Base-by-base conservation (phyloP, 1,140 invertebrate species). In the Lucilia cuprina region DNA sequence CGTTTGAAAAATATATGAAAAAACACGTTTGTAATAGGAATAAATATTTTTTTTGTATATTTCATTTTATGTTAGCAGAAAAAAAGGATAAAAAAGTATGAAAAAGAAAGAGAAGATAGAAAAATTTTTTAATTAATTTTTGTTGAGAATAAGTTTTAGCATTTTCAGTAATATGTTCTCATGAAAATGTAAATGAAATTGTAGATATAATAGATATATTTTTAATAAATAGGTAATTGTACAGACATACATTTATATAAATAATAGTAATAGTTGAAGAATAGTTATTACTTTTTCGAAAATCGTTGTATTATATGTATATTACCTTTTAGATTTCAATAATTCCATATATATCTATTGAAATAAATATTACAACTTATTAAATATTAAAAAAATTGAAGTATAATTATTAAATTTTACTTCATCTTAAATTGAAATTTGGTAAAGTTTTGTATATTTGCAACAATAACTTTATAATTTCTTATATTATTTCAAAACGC, bases 21-120 rank as follows among this genome's bases (percentile, higher is more conserved):
- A 83, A 75, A 41, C 74, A 83, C 70, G 70, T 14, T 83, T 75
- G 83, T 49, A 74, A 49, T 77, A 83, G 49, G 35, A 35, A 60
- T 30, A 70, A 83, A 70, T 74, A 55, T 55, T 70, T 70, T 60
- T 60, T 17, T 60, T 60, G 14, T 60, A n/a, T 60, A n/a, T 60
- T 60, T 60, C n/a, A 5, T 60, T 60, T 19, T 70, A 25, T 70
- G 19, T 7, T 25, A 21, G 19, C 19, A 7, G 9, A 70, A 8
- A 25, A 9, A 21, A 70, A 25, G 19, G 19, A 70, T 21, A 70
- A 9, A 70, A 70, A 21, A 19, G 2, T 30, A 30, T n/a, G 14
- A 60, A 60, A 60, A 60, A 60, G n/a, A 60, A 21, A 21, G 21
- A 21, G 65, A 70, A 70, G 65, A 70, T 21, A 70, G 55, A 70